A percentile compares a stretch with the other conserved stretches of the same genome.
These are phyloP conservation scores for Myiozetetes cayanensis DNA, from an alignment of 2,113 vertebrate species.

Conservation along the genomic window DNA sequence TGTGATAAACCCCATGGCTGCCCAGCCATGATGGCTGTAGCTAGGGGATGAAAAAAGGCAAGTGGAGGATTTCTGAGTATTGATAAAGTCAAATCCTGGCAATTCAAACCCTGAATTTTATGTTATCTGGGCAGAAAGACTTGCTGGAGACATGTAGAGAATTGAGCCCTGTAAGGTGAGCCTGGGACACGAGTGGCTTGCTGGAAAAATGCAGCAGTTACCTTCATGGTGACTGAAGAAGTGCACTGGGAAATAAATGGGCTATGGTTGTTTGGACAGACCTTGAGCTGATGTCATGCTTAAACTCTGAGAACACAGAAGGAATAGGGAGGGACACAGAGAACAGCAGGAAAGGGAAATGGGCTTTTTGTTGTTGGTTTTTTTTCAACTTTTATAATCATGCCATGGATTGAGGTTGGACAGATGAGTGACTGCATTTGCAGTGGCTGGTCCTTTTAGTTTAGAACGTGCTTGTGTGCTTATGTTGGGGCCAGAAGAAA, in stretches of 20 bases:
- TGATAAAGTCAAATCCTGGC: neutral
- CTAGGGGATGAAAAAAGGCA: neutral
- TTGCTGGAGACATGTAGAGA: neutral
- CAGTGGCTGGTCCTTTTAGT: neutral
- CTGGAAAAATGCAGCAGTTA: neutral
- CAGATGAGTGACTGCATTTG: neutral
- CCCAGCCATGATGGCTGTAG: no score
- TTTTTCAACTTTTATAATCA: neutral
- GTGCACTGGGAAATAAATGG: neutral
- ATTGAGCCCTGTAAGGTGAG: neutral
- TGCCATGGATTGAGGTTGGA: neutral
- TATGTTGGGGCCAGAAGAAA: neutral
- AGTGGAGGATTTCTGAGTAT: neutral
- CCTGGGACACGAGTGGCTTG: neutral
- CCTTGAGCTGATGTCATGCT: neutral
- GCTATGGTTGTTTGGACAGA: neutral
- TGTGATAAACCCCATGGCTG: neutral
- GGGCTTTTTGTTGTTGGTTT: neutral
- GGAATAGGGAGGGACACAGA: neutral
- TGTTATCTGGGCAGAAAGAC: neutral
- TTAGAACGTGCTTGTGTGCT: neutral
- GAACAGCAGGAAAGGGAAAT: neutral
- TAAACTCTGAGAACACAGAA: neutral
- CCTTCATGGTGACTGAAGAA: neutral
- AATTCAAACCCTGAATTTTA: neutral